phyloP scores from a whole-genome alignment of 2,113 vertebrate species.

The Pseudois nayaur region DNA sequence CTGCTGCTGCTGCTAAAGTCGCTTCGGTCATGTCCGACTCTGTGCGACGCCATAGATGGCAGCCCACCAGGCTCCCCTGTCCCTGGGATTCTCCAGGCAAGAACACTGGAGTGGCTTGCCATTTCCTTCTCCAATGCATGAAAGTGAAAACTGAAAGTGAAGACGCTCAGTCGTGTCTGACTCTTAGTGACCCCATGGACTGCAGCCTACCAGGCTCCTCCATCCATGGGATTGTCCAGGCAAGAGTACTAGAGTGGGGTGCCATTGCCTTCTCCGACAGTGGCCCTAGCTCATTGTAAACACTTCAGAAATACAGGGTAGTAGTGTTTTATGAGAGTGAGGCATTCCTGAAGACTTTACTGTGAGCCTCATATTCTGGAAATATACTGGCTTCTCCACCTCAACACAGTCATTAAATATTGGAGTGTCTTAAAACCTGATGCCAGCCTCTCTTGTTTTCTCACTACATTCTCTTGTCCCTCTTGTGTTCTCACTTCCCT shows the following conservation, averaged over 20 bases:
- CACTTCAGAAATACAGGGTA: neutral
- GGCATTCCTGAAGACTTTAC: neutral
- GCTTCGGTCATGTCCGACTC: fast-evolving
- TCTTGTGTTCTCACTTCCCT: neutral
- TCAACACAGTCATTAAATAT: neutral
- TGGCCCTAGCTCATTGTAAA: neutral
- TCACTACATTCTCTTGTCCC: neutral
- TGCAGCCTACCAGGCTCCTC: neutral
- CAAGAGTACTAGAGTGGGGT: neutral
- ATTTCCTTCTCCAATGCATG: neutral
- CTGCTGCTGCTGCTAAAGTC: neutral
- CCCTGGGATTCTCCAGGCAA: neutral
- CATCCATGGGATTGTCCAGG: neutral
- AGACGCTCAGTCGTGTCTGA: neutral
- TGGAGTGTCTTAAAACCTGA: neutral
- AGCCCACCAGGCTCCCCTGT: neutral
- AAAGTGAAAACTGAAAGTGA: neutral
- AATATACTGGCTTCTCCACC: neutral
- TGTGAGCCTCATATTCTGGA: conserved; percentile 5
- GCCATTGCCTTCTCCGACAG: neutral
- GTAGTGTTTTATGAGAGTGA: neutral
- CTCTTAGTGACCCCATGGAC: neutral
- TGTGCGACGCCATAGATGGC: fast-evolving
- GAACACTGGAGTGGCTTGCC: neutral
- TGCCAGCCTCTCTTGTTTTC: neutral